Evolutionary conservation across 2,797 vertebrate species (phyloP), one percentile per base, ranked within the genome.

Genomic region (Psittacula echo): DNA sequence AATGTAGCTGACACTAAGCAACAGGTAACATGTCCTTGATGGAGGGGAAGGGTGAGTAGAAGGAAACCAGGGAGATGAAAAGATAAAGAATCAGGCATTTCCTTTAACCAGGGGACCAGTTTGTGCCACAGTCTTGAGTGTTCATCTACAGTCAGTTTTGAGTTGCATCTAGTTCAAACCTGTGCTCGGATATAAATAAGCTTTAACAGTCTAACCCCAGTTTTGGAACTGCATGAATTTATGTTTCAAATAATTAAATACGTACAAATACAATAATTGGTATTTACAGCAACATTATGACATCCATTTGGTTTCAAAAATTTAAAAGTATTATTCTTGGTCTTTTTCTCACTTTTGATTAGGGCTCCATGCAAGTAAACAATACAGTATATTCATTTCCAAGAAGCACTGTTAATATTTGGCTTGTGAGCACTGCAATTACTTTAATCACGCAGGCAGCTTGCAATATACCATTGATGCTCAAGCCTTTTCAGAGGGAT

Each of bases 1-100:
- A 97, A 98, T 76, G 32, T 95, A 94, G 98, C 98, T 97, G 97
- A 98, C 97, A 98, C 93, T 96, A 95, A 97, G 95, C 91, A 96
- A 97, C 97, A 97, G 96, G 97, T 96, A 97, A 98, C 96, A 98
- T 54, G 85, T 97, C 97, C 97, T 98, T 95, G 93, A 97, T 96
- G 97, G 97, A 97, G 95, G 96, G 97, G 89, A 94, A 97, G 96
- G 95, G 93, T 92, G 96, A 89, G 95, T 95, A 97, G 79, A 93
- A 97, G 94, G 95, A 96, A 97, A 97, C 94, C 85, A 75, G 93
- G 93, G 95, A 90, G 90, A 95, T 97, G 98, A 98, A 98, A 98
- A 99, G 98, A 99, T 98, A 98, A 98, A 98, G 98, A 98, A 98
- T 98, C 97, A 98, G 96, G 97, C 98, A 98, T 97, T 97, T 98